Conservation (phyloP, 2,888 invertebrate species). For the Neelides folsomi region DNA sequence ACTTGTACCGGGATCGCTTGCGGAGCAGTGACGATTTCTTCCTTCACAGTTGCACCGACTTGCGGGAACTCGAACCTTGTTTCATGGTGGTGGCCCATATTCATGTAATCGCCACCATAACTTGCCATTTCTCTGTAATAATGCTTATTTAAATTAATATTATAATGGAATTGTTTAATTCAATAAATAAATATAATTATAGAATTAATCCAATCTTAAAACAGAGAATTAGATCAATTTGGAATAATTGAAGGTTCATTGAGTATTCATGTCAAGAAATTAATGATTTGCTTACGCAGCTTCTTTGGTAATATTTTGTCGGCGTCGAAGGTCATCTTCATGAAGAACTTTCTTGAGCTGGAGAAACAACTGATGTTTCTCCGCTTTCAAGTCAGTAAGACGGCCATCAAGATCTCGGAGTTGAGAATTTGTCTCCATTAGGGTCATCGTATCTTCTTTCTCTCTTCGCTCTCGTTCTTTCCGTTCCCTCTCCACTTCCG, state of each 20-base stretch:
- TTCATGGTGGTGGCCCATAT: too few species aligned
- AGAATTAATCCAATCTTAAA: background rate
- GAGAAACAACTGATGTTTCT: slow-evolving; percentile 82
- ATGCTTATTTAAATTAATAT: background rate
- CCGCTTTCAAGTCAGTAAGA: slow-evolving; percentile 65
- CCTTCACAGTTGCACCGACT: too few species aligned
- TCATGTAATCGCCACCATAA: too few species aligned
- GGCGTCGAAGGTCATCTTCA: slow-evolving; percentile 76
- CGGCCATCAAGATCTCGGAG: slow-evolving; percentile 67
- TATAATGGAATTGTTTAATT: background rate
- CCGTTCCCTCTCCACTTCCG: slow-evolving; percentile 71
- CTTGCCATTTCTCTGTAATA: background rate
- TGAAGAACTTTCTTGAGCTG: slow-evolving; percentile 89
- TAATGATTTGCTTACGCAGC: slow-evolving; percentile 38
- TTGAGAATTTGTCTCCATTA: slow-evolving; percentile 82
- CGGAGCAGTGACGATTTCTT: too few species aligned
- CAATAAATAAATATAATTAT: background rate
- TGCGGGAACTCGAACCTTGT: too few species aligned
- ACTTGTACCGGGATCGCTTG: too few species aligned
- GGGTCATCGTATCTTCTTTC: slow-evolving; percentile 79
- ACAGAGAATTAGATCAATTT: too few species aligned
- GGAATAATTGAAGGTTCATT: too few species aligned
- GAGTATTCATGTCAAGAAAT: background rate
- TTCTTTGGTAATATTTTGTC: slow-evolving; percentile 58
- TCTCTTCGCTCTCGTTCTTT: slow-evolving; percentile 80